Evolutionary conservation across 1,140 invertebrate species (phyloP).

Genomic region (Diorhabda elongata): DNA sequence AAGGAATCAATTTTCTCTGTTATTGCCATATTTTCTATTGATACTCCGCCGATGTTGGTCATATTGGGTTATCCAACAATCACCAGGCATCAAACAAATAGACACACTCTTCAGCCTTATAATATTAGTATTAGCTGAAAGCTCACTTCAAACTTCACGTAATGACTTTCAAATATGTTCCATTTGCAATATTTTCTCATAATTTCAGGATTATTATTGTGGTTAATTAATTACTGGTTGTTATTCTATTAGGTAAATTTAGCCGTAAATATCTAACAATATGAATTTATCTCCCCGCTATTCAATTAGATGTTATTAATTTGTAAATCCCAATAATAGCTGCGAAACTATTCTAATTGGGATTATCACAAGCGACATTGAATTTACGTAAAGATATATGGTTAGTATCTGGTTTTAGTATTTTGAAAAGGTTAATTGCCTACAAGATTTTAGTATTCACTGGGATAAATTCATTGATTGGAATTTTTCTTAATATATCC

Average conservation of each 20-base stretch:
- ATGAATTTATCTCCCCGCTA: background rate
- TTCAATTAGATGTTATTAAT: slow-evolving; percentile 11
- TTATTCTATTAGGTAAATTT: background rate
- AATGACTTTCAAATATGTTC: no score
- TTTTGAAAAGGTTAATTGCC: background rate
- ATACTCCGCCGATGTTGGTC: no score
- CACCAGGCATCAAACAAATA: no score
- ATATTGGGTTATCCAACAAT: no score
- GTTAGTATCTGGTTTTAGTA: background rate
- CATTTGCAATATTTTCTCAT: no score
- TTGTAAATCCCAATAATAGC: slow-evolving; percentile 7
- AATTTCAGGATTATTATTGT: background rate
- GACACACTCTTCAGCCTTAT: no score
- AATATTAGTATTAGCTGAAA: no score
- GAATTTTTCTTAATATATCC: no score
- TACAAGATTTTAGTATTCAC: background rate
- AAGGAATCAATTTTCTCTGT: no score
- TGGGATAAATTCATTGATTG: no score
- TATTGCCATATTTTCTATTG: no score
- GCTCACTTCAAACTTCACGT: no score
- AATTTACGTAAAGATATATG: background rate
- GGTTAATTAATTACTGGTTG: slow-evolving; percentile 1
- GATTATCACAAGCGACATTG: background rate
- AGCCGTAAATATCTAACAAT: slow-evolving; percentile 1
- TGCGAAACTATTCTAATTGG: slow-evolving; percentile 4